Percentiles rank a stretch among this genome's conserved stretches.
Evolutionary conservation across 2,113 vertebrate genomes (phyloP).

Genomic region (Gopherus flavomarginatus): DNA sequence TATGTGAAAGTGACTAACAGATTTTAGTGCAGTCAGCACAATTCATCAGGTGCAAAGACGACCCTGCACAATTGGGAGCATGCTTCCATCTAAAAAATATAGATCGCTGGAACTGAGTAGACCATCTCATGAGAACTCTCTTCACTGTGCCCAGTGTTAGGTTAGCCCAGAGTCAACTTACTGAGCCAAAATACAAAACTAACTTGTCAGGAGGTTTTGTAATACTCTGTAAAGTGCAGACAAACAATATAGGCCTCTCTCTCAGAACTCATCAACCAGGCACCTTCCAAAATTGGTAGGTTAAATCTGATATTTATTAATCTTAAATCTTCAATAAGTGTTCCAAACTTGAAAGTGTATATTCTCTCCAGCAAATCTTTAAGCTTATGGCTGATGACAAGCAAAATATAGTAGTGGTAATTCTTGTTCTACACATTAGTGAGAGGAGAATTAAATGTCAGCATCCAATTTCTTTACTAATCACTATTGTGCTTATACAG

Average conservation of each 20-base stretch:
- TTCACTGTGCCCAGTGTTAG: too few relatives aligned
- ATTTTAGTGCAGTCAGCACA: not conserved
- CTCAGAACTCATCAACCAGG: not conserved
- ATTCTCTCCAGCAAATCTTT: not conserved
- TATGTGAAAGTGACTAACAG: not conserved
- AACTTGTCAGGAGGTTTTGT: not conserved
- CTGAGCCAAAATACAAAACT: not conserved
- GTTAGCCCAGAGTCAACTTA: not conserved
- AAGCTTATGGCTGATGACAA: not conserved
- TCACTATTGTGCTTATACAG: not conserved
- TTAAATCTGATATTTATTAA: not conserved
- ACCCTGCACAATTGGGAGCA: not conserved
- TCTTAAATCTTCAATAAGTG: not conserved
- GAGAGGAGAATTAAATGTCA: not conserved
- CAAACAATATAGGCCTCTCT: not conserved
- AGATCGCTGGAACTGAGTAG: not conserved
- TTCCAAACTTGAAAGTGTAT: not conserved
- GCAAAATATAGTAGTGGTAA: not conserved
- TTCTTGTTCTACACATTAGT: not conserved
- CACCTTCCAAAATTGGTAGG: not conserved
- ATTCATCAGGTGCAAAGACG: not conserved
- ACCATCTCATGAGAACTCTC: not conserved
- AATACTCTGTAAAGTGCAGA: not conserved
- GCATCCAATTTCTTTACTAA: not conserved
- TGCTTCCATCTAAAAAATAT: not conserved